Base-by-base conservation (phyloP, 2,888 invertebrate genomes). In the Branchinecta sandiegonensis region DNA sequence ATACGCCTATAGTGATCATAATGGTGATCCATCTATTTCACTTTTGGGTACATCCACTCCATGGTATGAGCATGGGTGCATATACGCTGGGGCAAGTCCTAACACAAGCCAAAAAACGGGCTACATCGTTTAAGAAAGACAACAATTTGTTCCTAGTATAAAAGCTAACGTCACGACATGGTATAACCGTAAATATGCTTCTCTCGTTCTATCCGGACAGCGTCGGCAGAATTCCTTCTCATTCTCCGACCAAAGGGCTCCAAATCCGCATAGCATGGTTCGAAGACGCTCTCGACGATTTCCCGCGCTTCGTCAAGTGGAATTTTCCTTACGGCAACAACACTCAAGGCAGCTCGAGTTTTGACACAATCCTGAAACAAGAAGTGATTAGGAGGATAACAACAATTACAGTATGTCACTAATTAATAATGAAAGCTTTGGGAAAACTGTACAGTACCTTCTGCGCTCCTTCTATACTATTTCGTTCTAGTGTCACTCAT, bases 221-320 rank as follows among this genome's bases (percentile, higher is more conserved):
- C 86, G 74, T 93, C 91, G 1, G 81, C 78, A 0, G 89, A 89
- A 76, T 87, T 88, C 8, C 77, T 70, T 23, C 77, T 71, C n/a
- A 76, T 70, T 37, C 78, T 73, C 63, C 81, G 72, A 11, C 75
- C 74, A 66, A 95, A 83, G 0, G 96, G 96, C 76, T 96, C 96
- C 73, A 94, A 80, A 78, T 96, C 95, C 23, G 84, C 84, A 75
- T 95, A 95, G 77, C 96, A 96, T 76, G 86, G 88, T 0, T 86
- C 83, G 78, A 96, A 96, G 1, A 95, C 94, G 75, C 87, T 83
- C 72, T 94, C 88, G 46, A 96, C 87, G 0, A 88, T 85, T 47
- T 83, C 83, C 14, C 83, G 79, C 0, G 92, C 94, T 76, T 90
- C 86, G 66, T 82, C 80, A 70, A 82, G 80, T 0, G 83, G 80